Percentiles rank a stretch among this genome's conserved stretches.
These are phyloP conservation scores for Acipenser transmontanus DNA, from an alignment of 2,797 vertebrate genomes.

Conservation along the genomic window DNA sequence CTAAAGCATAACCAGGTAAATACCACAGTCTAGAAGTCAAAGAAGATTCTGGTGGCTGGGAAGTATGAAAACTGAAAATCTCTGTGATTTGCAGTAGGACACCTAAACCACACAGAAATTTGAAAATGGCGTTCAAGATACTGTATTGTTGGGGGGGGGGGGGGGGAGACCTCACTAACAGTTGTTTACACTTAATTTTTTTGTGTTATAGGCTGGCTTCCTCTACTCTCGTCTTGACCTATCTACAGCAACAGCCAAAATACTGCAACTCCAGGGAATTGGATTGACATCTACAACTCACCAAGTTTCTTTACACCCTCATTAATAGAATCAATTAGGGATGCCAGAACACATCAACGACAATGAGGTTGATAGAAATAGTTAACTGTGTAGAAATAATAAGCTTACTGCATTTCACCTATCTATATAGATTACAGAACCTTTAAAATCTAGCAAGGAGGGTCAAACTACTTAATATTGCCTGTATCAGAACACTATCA, in stretches of 20 bases:
- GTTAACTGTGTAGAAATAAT: not conserved
- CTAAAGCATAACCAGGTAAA: no score
- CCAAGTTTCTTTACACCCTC: constrained; percentile 31
- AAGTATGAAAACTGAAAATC: no score
- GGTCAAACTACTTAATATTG: no score
- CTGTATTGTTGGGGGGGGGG: constrained; percentile 13
- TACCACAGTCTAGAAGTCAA: no score
- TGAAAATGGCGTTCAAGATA: constrained; percentile 23
- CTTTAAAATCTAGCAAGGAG: no score
- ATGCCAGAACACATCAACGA: constrained; percentile 46
- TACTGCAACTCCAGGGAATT: constrained; percentile 38
- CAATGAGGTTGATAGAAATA: constrained; percentile 18
- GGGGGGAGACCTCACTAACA: constrained; percentile 23
- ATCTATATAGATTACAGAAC: no score
- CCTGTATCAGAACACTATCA: no score
- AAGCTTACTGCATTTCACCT: no score
- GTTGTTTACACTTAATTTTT: constrained; percentile 37
- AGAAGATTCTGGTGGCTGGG: no score
- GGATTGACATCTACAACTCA: constrained; percentile 25
- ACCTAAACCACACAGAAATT: not conserved
- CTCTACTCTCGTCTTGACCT: constrained; percentile 31
- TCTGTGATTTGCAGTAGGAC: no score
- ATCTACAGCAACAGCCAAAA: constrained; percentile 43
- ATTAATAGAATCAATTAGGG: constrained; percentile 57
- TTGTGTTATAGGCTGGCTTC: constrained; percentile 39